Evolutionary conservation across 2,797 vertebrate species (phyloP), one percentile per base, ranked within the genome.

Genomic region (Myioborus miniatus): DNA sequence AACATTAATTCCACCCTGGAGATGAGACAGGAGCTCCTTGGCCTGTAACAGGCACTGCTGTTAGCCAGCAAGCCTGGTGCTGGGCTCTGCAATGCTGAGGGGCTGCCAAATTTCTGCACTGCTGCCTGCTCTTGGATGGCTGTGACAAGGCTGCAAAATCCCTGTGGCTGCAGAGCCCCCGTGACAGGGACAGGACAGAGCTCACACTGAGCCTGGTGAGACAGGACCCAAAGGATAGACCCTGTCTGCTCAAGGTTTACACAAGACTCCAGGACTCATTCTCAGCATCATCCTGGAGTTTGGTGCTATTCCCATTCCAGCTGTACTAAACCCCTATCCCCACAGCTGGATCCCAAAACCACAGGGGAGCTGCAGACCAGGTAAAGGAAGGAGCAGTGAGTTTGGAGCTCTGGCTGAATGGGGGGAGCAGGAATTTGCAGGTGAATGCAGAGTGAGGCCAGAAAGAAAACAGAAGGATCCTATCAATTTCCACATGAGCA

Each of bases 161-260:
- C 47, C 50, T 14, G 64, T 47, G 69, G 59, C 87, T 69, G 59
- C 70, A 71, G 56, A 85, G 32, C 12, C 34, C 34, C 53, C 0
- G 9, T 26, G 12, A 3, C 50, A 32, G 37, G 53, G 37, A 47
- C 20, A 44, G 49, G 67, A 43, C 43, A 36, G 43, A 58, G 79
- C 85, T 64, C 15, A 16, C 27, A 36, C 36, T 0, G 0, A 80
- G n/a, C 27, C 47, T 3, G 7, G 14, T 29, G 55, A 53, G 27
- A 62, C 0, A 1, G 18, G 9, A 69, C 50, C 27, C 63, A 34
- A 65, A 58, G 14, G 8, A 56, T 4, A 69, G 68, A 77, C 23
- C 14, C 15, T 5, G 6, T 12, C 44, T 55, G 58, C 65, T 55
- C n/a, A 11, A 16, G 26, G 16, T 23, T 71, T 68, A 37, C 44